Conservation (phyloP, 2,113 vertebrate species). For the Elanoides forficatus region DNA sequence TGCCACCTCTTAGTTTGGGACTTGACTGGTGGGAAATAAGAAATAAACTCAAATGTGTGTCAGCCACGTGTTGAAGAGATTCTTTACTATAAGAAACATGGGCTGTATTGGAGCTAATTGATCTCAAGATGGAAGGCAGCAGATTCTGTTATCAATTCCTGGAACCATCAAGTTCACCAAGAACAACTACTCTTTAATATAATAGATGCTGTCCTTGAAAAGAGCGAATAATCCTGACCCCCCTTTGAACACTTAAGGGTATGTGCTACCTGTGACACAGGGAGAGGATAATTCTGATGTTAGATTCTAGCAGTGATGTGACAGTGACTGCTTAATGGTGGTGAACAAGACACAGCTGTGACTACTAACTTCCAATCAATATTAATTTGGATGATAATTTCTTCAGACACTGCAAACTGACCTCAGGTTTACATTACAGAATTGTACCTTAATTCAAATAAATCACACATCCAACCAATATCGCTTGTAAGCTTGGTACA, state of each 20-base stretch:
- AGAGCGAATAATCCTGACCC: neutral
- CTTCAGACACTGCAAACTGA: neutral
- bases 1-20: neutral
- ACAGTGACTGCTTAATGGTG: neutral
- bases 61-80: neutral
- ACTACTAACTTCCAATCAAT: neutral
- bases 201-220: neutral
- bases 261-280: neutral
- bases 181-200: neutral
- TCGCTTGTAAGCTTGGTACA: neutral
- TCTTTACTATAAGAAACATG: neutral
- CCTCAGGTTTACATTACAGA: neutral
- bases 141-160: neutral
- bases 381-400: conserved; percentile 15
- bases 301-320: neutral
- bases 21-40: neutral
- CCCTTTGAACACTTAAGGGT: neutral
- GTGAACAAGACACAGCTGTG: neutral
- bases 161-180: neutral
- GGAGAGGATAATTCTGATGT: neutral
- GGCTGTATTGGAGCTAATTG: neutral
- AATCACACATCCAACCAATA: neutral
- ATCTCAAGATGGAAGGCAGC: neutral
- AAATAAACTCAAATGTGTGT: neutral
- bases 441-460: neutral